Evolutionary conservation across 2,888 invertebrate species (phyloP).

Genomic region (Pseudococcus longispinus): DNA sequence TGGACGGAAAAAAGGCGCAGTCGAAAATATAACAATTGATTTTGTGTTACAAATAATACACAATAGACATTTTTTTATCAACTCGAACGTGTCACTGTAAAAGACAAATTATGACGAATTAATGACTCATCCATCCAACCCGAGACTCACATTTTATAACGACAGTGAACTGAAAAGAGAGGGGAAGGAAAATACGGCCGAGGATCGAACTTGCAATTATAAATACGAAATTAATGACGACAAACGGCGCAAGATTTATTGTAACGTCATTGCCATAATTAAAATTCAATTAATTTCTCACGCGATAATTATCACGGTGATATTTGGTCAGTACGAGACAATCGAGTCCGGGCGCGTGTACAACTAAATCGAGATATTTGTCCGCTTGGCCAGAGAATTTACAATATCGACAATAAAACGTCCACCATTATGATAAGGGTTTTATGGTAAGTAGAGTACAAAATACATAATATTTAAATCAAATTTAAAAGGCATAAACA

Average conservation of each 20-base stretch:
- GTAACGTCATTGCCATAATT: conserved; percentile 13
- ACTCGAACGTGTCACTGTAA: conserved; percentile 5
- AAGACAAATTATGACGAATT: conserved; percentile 51
- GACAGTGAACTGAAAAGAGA: background rate
- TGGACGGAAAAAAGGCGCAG: background rate
- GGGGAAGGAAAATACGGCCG: background rate
- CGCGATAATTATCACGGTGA: background rate
- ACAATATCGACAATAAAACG: background rate
- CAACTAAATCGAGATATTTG: background rate
- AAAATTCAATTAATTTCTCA: conserved; percentile 27
- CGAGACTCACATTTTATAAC: too few relatives aligned
- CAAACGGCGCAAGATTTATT: conserved; percentile 13
- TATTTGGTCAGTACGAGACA: background rate
- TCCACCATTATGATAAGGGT: background rate
- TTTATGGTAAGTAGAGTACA: conserved; percentile 2
- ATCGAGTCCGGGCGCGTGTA: background rate
- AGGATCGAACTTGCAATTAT: background rate
- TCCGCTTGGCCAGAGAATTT: background rate
- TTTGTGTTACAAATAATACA: background rate
- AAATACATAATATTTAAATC: background rate
- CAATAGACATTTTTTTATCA: background rate
- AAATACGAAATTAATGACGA: conserved; percentile 42
- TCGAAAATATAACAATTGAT: background rate
- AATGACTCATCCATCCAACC: background rate
- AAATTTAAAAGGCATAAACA: background rate